Conservation (phyloP, 2,888 invertebrate species). For the Itoplectis maculator region DNA sequence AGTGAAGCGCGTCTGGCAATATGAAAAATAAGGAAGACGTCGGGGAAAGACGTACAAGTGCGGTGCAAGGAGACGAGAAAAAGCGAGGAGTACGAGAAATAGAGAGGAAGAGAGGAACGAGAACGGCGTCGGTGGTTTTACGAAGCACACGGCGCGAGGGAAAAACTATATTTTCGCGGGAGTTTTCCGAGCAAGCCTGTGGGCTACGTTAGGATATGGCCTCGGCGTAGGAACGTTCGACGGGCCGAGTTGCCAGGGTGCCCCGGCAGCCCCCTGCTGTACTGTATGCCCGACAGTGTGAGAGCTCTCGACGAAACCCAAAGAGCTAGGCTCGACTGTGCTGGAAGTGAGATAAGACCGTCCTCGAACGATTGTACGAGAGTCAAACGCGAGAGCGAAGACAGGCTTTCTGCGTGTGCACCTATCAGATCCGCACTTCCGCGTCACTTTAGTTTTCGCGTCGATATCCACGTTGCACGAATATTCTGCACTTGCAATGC, state of each 20-base stretch:
- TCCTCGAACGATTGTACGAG: constrained; percentile 67
- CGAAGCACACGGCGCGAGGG: constrained; percentile 41
- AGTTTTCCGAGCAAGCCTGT: constrained; percentile 38
- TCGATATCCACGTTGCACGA: background rate
- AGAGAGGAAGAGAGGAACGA: constrained; percentile 15
- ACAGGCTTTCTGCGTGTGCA: constrained; percentile 49
- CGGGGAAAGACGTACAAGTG: constrained; percentile 47
- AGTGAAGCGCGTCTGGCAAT: constrained; percentile 73
- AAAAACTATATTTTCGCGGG: constrained; percentile 60
- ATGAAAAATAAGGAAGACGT: constrained; percentile 72
- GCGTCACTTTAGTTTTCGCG: constrained; percentile 3
- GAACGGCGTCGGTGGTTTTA: constrained; percentile 30
- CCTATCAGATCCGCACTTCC: constrained; percentile 9
- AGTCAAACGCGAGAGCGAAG: constrained; percentile 71
- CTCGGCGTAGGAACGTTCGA: constrained; percentile 57
- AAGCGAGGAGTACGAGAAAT: constrained; percentile 51
- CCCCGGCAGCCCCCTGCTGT: too few relatives aligned
- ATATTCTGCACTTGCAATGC: too few relatives aligned
- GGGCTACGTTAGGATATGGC: constrained; percentile 52
- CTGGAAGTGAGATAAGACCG: constrained; percentile 61
- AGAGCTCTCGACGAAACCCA: constrained; percentile 17
- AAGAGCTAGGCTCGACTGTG: constrained; percentile 36
- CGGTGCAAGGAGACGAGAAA: constrained; percentile 45
- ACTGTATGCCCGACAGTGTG: background rate
- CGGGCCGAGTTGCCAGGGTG: constrained; percentile 41